Evolutionary conservation across 2,888 invertebrate genomes (phyloP).

Genomic region (Pterobdella sp.): DNA sequence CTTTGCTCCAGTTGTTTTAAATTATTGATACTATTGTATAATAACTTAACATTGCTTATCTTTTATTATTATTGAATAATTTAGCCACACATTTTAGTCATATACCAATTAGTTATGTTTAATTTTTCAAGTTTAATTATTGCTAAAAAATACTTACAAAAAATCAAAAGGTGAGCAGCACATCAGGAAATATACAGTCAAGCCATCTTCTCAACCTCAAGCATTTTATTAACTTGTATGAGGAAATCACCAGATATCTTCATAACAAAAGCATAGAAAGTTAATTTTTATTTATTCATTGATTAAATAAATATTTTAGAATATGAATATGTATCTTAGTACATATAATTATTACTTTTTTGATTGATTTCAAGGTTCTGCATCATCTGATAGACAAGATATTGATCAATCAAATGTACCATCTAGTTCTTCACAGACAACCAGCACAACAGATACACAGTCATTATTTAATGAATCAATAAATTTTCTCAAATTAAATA

Average conservation of each 20-base stretch:
- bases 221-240: slow-evolving; percentile 60
- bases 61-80: too few relatives aligned
- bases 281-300: too few relatives aligned
- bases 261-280: slow-evolving; percentile 1
- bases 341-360: background rate
- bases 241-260: slow-evolving; percentile 43
- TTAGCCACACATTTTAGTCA: too few relatives aligned
- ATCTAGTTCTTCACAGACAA: background rate
- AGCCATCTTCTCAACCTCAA: slow-evolving; percentile 59
- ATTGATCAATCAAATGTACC: background rate
- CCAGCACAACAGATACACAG: background rate
- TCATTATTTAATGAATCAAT: background rate
- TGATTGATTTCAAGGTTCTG: background rate
- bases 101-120: too few relatives aligned
- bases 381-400: background rate
- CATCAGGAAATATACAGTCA: slow-evolving; percentile 56
- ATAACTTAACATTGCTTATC: too few relatives aligned
- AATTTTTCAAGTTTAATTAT: too few relatives aligned
- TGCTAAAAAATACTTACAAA: too few relatives aligned
- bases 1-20: too few relatives aligned
- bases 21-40: too few relatives aligned
- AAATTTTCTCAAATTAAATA: background rate
- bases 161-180: slow-evolving; percentile 56
- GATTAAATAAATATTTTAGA: too few relatives aligned
- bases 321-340: too few relatives aligned